A percentile compares a stretch with the other conserved stretches of the same genome.
Evolutionary conservation across 2,113 vertebrate species (phyloP).

Genomic region (Vicugna pacos): DNA sequence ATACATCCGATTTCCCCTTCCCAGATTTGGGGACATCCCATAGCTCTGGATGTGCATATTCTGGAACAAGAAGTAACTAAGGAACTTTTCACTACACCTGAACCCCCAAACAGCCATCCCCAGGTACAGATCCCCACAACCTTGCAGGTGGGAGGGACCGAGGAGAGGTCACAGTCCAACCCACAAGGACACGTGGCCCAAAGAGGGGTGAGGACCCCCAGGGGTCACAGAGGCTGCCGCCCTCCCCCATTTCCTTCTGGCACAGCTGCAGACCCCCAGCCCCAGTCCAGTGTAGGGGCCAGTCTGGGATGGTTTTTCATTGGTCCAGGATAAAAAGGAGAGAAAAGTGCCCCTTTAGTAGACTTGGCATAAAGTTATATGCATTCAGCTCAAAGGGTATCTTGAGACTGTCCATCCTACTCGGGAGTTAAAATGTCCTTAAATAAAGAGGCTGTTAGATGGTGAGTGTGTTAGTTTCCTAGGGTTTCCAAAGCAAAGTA

Average conservation of each 20-base stretch:
- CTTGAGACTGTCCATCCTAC: not conserved
- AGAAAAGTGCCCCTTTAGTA: not conserved
- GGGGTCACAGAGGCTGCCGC: not conserved
- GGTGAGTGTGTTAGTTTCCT: not conserved
- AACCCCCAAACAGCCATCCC: not conserved
- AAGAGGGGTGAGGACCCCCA: not conserved
- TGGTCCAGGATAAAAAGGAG: not conserved
- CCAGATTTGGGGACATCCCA: not conserved
- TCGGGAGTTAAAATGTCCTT: not conserved
- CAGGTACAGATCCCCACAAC: not conserved
- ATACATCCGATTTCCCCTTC: not conserved
- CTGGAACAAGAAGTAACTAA: not conserved
- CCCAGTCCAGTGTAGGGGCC: not conserved
- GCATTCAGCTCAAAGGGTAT: not conserved
- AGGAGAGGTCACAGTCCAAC: not conserved
- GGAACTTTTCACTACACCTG: not conserved
- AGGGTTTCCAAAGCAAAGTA: not conserved
- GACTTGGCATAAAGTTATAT: not conserved
- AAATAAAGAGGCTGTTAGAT: not conserved
- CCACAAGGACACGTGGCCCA: not conserved
- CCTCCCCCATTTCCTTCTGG: not conserved
- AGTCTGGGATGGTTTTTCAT: not conserved
- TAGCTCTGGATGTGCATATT: not conserved
- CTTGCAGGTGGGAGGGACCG: too few relatives aligned
- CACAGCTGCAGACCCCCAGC: too few relatives aligned